Evolutionary conservation across 2,888 invertebrate genomes (phyloP).

Genomic region (Steinernema scapterisci): DNA sequence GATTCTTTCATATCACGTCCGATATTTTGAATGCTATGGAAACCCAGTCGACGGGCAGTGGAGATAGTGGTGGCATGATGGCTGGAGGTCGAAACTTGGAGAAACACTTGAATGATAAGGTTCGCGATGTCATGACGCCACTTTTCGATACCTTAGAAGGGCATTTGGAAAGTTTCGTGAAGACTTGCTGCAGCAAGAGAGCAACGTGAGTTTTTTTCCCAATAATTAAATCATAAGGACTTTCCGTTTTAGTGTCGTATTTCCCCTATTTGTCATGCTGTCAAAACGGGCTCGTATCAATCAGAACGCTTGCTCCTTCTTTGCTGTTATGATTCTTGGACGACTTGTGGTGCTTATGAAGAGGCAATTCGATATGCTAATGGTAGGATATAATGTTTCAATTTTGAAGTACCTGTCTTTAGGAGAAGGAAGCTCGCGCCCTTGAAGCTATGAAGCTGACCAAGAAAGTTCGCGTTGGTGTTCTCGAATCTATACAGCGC

Average conservation of each 20-base stretch:
- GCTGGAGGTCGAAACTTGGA: constrained; percentile 51
- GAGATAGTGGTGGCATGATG: constrained; percentile 44
- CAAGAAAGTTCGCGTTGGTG: constrained; percentile 60
- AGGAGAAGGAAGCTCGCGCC: constrained; percentile 49
- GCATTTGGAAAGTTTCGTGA: constrained; percentile 83
- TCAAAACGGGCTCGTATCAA: constrained; percentile 77
- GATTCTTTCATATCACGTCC: constrained; percentile 84
- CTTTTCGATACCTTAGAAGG: constrained; percentile 86
- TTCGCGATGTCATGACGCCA: constrained; percentile 79
- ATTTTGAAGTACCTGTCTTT: not conserved
- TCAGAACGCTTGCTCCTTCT: constrained; percentile 79
- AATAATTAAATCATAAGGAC: not conserved
- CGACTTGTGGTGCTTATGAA: constrained; percentile 85
- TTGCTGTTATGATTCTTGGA: constrained; percentile 82
- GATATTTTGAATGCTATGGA: constrained; percentile 60
- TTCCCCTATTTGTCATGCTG: constrained; percentile 87
- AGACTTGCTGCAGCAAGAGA: constrained; percentile 77
- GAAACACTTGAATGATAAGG: constrained; percentile 69
- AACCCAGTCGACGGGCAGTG: constrained; percentile 54
- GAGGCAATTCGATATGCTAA: constrained; percentile 86
- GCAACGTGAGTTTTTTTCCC: constrained; percentile 76
- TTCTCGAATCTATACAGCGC: constrained; percentile 55
- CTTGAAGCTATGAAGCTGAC: constrained; percentile 50
- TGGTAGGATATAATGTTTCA: constrained; percentile 72
- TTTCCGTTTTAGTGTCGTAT: constrained; percentile 79